Evolutionary conservation across 1,140 invertebrate genomes (phyloP).

Genomic region (Camponotus pennsylvanicus): DNA sequence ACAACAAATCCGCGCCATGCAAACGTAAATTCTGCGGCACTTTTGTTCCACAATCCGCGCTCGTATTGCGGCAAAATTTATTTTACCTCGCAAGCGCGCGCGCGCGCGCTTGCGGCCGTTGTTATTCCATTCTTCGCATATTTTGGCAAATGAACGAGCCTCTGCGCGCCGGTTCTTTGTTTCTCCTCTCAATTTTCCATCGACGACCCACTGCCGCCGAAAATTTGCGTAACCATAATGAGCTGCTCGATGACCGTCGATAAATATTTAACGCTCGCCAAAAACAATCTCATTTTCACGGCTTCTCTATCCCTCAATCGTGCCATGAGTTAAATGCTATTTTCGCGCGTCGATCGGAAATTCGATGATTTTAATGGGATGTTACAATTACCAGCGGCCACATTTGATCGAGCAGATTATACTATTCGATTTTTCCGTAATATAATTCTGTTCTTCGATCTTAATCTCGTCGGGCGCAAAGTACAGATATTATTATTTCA

Average conservation of each 20-base stretch:
- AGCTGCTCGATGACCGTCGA: constrained; percentile 51
- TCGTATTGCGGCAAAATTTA: constrained; percentile 58
- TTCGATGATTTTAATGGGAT: constrained; percentile 45
- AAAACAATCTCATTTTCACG: constrained; percentile 52
- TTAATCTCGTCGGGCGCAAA: neutral
- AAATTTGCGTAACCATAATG: constrained; percentile 61
- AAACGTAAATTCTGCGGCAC: constrained; percentile 61
- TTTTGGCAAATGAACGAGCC: constrained; percentile 56
- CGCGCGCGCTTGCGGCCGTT: constrained; percentile 6
- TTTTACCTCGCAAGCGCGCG: constrained; percentile 28
- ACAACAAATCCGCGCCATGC: constrained; percentile 60
- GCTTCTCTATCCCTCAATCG: constrained; percentile 11
- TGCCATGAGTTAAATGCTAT: constrained; percentile 35
- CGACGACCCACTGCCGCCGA: constrained; percentile 34
- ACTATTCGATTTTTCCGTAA: constrained; percentile 16
- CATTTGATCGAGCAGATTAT: constrained; percentile 23
- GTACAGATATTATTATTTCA: constrained; percentile 36
- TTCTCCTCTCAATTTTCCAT: constrained; percentile 44
- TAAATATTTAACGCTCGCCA: constrained; percentile 61
- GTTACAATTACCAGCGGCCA: neutral
- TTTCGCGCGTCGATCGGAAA: constrained; percentile 27
- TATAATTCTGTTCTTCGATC: neutral
- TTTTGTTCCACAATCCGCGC: constrained; percentile 44
- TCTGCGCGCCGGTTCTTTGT: constrained; percentile 54
- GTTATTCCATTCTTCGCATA: constrained; percentile 60